A percentile compares a stretch with the other conserved stretches of the same genome.
phyloP scores from a whole-genome alignment of 2,888 invertebrate genomes.

The Yponomeuta sedellus region DNA sequence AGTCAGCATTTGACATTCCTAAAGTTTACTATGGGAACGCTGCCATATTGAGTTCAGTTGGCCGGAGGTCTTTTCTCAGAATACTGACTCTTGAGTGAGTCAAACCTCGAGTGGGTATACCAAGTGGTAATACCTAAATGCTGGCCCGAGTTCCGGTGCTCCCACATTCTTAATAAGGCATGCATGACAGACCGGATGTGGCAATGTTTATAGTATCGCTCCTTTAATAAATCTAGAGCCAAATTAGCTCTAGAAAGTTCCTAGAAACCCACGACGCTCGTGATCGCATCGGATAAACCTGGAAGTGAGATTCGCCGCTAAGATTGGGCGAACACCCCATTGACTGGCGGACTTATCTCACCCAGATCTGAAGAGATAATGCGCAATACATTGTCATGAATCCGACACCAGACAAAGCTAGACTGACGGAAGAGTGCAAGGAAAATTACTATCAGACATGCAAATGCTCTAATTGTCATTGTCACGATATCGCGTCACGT shows the following conservation, averaged over 20 bases:
- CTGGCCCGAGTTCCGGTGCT: slow-evolving; percentile 44
- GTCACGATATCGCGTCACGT: slow-evolving; percentile 36
- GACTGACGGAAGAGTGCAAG: slow-evolving; percentile 45
- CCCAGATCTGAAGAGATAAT: slow-evolving; percentile 20
- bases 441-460: slow-evolving; percentile 43
- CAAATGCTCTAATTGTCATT: slow-evolving; percentile 43
- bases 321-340: slow-evolving; percentile 5
- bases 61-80: neutral
- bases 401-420: slow-evolving; percentile 40
- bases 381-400: slow-evolving; percentile 24
- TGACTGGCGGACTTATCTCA: slow-evolving; percentile 5
- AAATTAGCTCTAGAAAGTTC: neutral
- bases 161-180: slow-evolving; percentile 38
- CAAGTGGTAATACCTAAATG: neutral
- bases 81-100: neutral
- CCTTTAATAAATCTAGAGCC: neutral
- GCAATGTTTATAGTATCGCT: neutral
- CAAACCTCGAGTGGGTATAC: slow-evolving; percentile 19
- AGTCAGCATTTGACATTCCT: slow-evolving; percentile 1
- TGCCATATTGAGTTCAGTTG: neutral
- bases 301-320: slow-evolving; percentile 1
- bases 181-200: slow-evolving; percentile 2
- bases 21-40: slow-evolving; percentile 17
- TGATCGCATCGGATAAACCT: neutral
- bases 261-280: neutral